Base-by-base conservation (phyloP, 2,797 vertebrate species). In the Acrossocheilus fasciatus region DNA sequence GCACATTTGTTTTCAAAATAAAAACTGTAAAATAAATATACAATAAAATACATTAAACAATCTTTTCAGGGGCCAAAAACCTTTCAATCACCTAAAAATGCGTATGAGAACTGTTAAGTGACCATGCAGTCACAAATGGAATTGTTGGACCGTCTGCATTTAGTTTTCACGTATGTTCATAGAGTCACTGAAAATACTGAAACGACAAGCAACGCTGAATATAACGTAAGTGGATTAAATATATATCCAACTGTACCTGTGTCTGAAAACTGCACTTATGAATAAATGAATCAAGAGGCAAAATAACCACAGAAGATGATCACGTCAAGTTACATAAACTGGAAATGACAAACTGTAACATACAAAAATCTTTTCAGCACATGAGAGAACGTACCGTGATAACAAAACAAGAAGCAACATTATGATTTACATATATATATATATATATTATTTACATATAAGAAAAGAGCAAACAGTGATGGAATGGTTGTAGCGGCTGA, bases 21-120 rank as follows among this genome's bases (percentile, higher is more conserved):
- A 82, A 88, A 89, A 83, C 47, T 70, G 59, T 94, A 92, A 91
- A 94, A 95, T 95, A 96, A 96, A 96, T 95, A 96, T 91, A 90
- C 86, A 92, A 91, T 91, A 92, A 89, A 87, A 87, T 88, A 86
- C 69, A 84, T 83, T 87, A 88, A 86, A 88, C 75, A 10, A 79
- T 76, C 47, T 85, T 45, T 62, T 88, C 75, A 26, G 77, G 45
- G 74, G 76, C 57, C 90, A 77, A 64, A 85, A 89, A 84, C n/a
- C 12, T 80, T 43, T 72, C n/a, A 68, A 86, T 82, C 52, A 84
- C 91, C 89, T 86, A 86, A 84, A 89, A 89, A 64, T 89, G 89
- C 20, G 64, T 23, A 81, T 68, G 69, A 66, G 57, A 85, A 85
- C 83, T 57, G 23, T 57, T 18, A 18, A 43, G 43, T 66, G 78